A percentile compares a stretch with the other conserved stretches of the same genome.
Conservation (phyloP, 2,888 invertebrate genomes). For the Yponomeuta sedellus region DNA sequence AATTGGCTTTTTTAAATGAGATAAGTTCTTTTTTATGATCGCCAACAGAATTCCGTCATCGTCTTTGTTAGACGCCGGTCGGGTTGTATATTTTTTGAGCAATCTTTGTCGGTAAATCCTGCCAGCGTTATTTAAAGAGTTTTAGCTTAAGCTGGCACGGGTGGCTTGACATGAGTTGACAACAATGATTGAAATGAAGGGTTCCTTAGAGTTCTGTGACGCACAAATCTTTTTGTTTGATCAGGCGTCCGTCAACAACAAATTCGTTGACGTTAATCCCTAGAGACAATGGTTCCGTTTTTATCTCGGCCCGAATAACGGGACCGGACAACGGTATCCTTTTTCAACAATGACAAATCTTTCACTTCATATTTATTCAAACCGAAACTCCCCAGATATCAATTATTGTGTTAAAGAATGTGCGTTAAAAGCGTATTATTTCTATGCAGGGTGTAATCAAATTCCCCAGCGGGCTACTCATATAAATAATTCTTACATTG, state of each 20-base stretch:
- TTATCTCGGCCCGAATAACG: slow-evolving; percentile 52
- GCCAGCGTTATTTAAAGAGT: slow-evolving; percentile 33
- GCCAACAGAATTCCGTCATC: slow-evolving; percentile 33
- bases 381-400: slow-evolving; percentile 41
- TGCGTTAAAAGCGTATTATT: slow-evolving; percentile 25
- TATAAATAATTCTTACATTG: no score
- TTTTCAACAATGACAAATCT: slow-evolving; percentile 52
- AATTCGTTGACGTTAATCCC: slow-evolving; percentile 74
- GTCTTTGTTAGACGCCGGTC: slow-evolving; percentile 27
- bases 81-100: slow-evolving; percentile 24
- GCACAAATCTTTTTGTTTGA: slow-evolving; percentile 69
- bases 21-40: slow-evolving; percentile 54
- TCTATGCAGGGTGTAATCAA: not conserved
- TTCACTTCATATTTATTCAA: slow-evolving; percentile 55
- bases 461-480: no score
- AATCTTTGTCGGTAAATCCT: slow-evolving; percentile 2
- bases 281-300: slow-evolving; percentile 64
- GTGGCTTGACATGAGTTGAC: slow-evolving; percentile 40
- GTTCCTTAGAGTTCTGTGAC: slow-evolving; percentile 47
- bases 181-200: slow-evolving; percentile 54
- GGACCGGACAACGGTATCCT: slow-evolving; percentile 47
- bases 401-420: slow-evolving; percentile 33
- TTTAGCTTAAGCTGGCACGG: slow-evolving; percentile 43
- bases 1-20: slow-evolving; percentile 65
- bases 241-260: slow-evolving; percentile 72